Evolutionary conservation across 2,888 invertebrate species (phyloP), one percentile per base, ranked within the genome.

Genomic region (Mythimna vitellina): DNA sequence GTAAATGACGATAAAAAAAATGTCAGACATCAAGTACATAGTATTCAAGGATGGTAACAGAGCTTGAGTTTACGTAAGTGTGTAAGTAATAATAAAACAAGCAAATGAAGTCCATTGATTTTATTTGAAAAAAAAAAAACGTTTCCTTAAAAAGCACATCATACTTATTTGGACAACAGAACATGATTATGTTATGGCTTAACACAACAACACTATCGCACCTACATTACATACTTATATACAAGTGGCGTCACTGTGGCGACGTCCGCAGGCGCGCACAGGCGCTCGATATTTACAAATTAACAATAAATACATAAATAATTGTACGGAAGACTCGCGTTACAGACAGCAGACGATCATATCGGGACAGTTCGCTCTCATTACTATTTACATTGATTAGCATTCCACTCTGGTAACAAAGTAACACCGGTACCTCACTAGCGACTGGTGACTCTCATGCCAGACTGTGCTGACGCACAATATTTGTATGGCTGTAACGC

Each of bases 51-150:
- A 12, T 12, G 53, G 22, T 22, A 54, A 54, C 20, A 54, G 25
- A 12, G 12, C 22, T 9, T 22, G 22, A 12, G 12, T 22, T 53
- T 22, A 10, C 12, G 12, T 20, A 1, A 17, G 14, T 17, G 42
- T 1, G 49, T 51, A 46, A 17, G 8, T 20, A 14, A 29, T 10
- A 78, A 73, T 76, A 57, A 79, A 86, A 86, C 77, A 73, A 81
- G 67, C 60, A 25, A 71, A 54, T 51, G 69, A 84, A 90, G 87
- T 93, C 90, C 92, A 94, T 92, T 88, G 89, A 93, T 94, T 94
- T 94, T 93, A 92, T 93, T 88, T 81, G 87, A 88, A 81, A 93
- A 91, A 88, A 49, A 90, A 93, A 91, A 88, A 81, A 87, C 87
- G 85, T 90, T 29, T 91, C 86, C 83, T 92, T 91, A 90, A 92